These are phyloP conservation scores for Geococcyx californianus DNA, from an alignment of 2,113 vertebrate species.

Conservation along the genomic window DNA sequence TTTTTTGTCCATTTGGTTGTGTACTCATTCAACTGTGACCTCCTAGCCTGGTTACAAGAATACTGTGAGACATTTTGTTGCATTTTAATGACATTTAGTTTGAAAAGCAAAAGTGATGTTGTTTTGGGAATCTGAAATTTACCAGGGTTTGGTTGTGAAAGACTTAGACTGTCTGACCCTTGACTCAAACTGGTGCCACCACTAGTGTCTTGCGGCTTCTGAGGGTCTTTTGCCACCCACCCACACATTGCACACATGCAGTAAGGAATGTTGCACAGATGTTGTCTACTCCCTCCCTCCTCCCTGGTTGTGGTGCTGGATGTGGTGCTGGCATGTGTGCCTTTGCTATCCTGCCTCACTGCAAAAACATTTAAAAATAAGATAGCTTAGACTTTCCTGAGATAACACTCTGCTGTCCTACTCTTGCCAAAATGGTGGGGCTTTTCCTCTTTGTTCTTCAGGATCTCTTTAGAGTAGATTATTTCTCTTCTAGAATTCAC, in stretches of 20 bases:
- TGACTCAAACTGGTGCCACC: background rate
- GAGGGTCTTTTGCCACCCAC: background rate
- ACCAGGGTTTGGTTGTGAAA: background rate
- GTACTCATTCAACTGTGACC: background rate
- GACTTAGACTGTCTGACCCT: background rate
- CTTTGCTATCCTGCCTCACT: background rate
- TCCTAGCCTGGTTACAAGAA: background rate
- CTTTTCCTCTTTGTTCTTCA: background rate
- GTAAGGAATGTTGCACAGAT: background rate
- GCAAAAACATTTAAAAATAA: background rate
- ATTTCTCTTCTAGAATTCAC: background rate
- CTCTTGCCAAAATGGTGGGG: background rate
- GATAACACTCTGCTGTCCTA: background rate
- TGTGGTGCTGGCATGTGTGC: background rate
- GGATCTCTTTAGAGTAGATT: background rate
- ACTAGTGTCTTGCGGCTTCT: background rate
- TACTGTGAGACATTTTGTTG: background rate
- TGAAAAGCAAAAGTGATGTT: background rate
- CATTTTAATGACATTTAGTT: background rate
- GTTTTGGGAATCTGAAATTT: background rate
- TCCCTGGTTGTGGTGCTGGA: background rate
- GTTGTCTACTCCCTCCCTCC: background rate
- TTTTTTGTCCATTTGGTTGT: background rate
- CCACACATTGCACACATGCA: accelerated
- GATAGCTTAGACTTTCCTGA: background rate